Evolutionary conservation across 2,797 vertebrate genomes (phyloP).

Genomic region (Acanthis flammea): DNA sequence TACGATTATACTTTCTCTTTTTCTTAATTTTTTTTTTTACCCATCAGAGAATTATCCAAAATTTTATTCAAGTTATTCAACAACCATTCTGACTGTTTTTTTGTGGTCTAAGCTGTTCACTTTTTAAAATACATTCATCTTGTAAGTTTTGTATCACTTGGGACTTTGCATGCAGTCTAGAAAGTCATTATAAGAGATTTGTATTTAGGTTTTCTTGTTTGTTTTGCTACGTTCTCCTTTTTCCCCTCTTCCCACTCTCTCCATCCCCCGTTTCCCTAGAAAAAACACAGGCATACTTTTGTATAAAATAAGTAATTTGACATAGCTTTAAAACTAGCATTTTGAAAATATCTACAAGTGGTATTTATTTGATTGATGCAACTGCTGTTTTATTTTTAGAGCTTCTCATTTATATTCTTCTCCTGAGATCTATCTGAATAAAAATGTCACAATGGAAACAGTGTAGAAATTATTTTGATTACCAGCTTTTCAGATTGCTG

Average conservation of each 20-base stretch:
- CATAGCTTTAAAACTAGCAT: background rate
- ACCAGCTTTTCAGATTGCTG: background rate
- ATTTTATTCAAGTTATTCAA: background rate
- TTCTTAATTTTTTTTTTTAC: background rate
- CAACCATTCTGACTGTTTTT: background rate
- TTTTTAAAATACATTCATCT: background rate
- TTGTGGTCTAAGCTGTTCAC: background rate
- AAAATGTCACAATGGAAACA: background rate
- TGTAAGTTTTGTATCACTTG: fast-evolving
- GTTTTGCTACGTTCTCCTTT: background rate
- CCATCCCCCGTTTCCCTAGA: fast-evolving
- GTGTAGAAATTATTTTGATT: background rate
- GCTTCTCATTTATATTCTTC: background rate
- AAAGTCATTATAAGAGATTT: background rate
- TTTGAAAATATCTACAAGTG: background rate
- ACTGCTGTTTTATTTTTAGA: background rate
- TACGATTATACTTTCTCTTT: background rate
- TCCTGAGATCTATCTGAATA: background rate
- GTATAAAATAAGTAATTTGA: background rate
- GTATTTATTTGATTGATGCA: background rate
- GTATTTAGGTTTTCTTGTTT: background rate
- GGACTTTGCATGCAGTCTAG: background rate
- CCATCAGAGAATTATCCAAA: background rate
- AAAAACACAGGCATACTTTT: background rate
- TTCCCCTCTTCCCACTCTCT: fast-evolving